Evolutionary conservation across 2,797 vertebrate genomes (phyloP).

Genomic region (Coregonus ussuriensis): DNA sequence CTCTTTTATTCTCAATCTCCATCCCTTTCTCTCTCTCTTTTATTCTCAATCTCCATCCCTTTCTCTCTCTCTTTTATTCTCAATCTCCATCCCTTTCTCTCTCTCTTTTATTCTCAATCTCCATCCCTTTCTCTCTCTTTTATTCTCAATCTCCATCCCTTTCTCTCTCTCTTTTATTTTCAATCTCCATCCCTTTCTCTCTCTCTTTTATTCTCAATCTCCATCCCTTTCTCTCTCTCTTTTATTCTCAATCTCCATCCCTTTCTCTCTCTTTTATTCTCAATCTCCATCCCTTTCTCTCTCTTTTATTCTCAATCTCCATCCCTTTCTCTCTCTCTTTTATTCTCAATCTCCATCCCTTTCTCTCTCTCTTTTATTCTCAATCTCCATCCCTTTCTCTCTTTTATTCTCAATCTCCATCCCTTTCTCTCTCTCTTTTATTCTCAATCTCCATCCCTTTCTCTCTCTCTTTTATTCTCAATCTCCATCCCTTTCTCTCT

Average conservation of each 20-base stretch:
- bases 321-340: too few relatives aligned
- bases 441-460: neutral
- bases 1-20: neutral
- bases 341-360: neutral
- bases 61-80: slow-evolving; percentile 7
- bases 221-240: neutral
- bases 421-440: too few relatives aligned
- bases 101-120: neutral
- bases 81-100: neutral
- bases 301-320: too few relatives aligned
- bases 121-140: neutral
- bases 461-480: neutral
- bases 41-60: too few relatives aligned
- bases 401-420: too few relatives aligned
- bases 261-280: neutral
- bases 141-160: too few relatives aligned
- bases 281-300: neutral
- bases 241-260: neutral
- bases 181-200: neutral
- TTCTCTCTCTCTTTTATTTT: slow-evolving; percentile 6
- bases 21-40: neutral
- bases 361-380: neutral
- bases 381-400: neutral
- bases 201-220: neutral
- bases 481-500: neutral